phyloP scores from a whole-genome alignment of 2,113 vertebrate species.

The Pholis gunnellus region DNA sequence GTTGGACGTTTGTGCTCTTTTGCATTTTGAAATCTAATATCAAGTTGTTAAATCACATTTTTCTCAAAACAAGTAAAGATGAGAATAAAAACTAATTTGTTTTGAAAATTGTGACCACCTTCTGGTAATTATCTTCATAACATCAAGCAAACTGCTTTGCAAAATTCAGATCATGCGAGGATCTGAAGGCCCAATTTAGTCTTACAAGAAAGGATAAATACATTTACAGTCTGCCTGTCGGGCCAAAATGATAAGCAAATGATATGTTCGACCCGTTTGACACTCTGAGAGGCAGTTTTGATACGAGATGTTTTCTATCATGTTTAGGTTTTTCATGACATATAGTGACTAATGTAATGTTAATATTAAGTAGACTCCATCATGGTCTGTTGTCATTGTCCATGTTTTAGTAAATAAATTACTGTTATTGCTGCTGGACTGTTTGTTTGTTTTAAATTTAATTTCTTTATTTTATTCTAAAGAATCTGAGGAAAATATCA shows the following conservation, averaged over 20 bases:
- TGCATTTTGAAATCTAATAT: neutral
- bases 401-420: constrained; percentile 64
- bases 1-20: constrained; percentile 1
- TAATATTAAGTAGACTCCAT: constrained; percentile 32
- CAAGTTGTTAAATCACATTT: neutral
- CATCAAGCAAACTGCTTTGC: neutral
- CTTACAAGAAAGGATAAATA: neutral
- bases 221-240: neutral
- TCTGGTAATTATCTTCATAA: neutral
- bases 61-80: neutral
- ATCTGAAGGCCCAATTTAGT: neutral
- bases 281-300: constrained; percentile 33
- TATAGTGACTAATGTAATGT: constrained; percentile 28
- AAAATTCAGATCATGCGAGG: neutral
- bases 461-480: neutral
- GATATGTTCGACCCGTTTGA: neutral
- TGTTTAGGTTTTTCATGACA: constrained; percentile 31
- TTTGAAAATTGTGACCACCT: neutral
- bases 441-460: neutral
- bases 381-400: constrained; percentile 38
- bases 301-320: constrained; percentile 25
- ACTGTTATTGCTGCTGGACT: constrained; percentile 1
- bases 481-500: neutral
- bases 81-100: neutral
- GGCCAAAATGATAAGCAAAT: neutral